Conservation (phyloP, 2,113 vertebrate species). For the Pica pica region DNA sequence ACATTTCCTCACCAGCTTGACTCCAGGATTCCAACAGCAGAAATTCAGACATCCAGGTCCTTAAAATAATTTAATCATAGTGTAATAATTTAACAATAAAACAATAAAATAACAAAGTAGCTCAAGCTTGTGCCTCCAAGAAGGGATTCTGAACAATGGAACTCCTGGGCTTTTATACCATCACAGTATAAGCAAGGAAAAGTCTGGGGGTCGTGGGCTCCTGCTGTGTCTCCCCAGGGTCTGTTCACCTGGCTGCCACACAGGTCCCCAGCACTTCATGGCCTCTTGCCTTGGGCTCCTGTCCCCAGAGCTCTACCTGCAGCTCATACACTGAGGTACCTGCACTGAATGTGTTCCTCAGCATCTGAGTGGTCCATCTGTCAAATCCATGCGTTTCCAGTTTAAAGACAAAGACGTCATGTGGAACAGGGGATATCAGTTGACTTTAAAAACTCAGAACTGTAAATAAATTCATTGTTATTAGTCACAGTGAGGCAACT, state of each 20-base stretch:
- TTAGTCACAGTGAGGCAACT: background rate
- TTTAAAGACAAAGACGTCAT: background rate
- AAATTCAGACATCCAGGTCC: background rate
- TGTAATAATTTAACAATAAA: background rate
- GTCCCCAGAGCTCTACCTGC: background rate
- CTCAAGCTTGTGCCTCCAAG: background rate
- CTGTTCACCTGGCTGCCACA: background rate
- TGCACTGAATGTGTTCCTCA: background rate
- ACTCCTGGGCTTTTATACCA: background rate
- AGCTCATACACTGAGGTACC: background rate
- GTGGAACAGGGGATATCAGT: too few relatives aligned
- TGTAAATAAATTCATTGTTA: background rate
- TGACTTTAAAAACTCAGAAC: background rate
- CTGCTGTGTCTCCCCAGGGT: background rate
- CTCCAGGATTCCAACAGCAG: background rate
- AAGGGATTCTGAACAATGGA: background rate
- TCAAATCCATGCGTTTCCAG: background rate
- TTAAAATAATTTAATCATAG: background rate
- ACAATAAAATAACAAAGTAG: background rate
- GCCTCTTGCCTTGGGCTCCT: background rate
- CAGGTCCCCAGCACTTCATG: background rate
- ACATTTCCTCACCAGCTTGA: fast-evolving
- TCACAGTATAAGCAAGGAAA: background rate
- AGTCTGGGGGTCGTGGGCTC: background rate
- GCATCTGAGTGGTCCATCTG: background rate